A percentile compares a stretch with the other conserved stretches of the same genome.
Evolutionary conservation across 2,113 vertebrate genomes (phyloP).

Genomic region (Helogale parvula): DNA sequence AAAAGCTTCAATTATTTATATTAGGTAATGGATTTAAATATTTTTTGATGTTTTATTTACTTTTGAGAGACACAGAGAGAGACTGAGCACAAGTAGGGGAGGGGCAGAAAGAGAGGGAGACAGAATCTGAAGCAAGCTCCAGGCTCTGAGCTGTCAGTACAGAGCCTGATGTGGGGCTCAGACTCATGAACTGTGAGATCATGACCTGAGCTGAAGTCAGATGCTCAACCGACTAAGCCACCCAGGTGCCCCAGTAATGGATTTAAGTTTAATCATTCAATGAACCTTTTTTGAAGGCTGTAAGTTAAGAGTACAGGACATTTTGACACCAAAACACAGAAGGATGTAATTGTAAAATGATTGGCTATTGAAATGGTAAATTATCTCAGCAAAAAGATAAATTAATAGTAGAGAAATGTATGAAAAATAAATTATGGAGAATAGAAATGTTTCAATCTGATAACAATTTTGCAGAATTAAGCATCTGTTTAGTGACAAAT

Average conservation of each 20-base stretch:
- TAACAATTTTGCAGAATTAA: not conserved
- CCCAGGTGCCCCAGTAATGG: too few relatives aligned
- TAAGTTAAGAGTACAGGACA: not conserved
- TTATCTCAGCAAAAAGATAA: constrained; percentile 43
- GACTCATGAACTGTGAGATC: too few relatives aligned
- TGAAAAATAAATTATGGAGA: not conserved
- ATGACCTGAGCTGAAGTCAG: too few relatives aligned
- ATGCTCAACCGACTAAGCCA: too few relatives aligned
- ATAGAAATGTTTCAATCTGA: not conserved
- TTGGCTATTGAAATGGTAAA: not conserved
- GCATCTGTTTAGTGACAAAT: constrained; percentile 15
- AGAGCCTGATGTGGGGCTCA: too few relatives aligned
- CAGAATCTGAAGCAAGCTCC: too few relatives aligned
- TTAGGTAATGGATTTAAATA: not conserved
- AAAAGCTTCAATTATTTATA: not conserved
- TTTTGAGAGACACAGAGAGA: too few relatives aligned
- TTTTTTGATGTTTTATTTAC: not conserved
- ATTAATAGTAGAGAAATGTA: not conserved
- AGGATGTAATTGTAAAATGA: not conserved
- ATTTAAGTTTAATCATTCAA: too few relatives aligned
- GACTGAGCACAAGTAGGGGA: too few relatives aligned
- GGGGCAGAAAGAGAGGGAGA: too few relatives aligned
- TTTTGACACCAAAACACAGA: constrained; percentile 30
- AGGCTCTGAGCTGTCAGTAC: too few relatives aligned
- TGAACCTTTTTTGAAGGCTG: not conserved